A percentile compares a stretch with the other conserved stretches of the same genome.
These are phyloP conservation scores for Gymnodraco acuticeps DNA, from an alignment of 2,797 vertebrate species.

Conservation along the genomic window DNA sequence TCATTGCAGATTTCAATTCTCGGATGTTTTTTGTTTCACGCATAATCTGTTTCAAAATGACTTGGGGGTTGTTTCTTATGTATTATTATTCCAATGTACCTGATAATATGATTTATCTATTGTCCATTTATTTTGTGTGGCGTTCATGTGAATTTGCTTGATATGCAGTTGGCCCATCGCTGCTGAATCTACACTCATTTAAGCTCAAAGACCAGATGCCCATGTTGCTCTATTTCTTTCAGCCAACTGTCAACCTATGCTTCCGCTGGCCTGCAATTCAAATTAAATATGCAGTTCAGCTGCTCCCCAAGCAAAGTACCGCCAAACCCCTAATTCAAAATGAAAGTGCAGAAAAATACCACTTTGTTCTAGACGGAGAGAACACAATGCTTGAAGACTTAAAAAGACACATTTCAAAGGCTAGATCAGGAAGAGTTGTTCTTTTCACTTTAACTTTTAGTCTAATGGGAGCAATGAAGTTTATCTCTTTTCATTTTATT, in stretches of 20 bases:
- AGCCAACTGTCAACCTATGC: constrained; percentile 56
- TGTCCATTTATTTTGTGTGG: background rate
- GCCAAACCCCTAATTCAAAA: constrained; percentile 43
- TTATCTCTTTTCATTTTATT: background rate
- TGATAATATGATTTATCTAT: background rate
- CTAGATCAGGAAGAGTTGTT: background rate
- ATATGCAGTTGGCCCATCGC: constrained; percentile 23
- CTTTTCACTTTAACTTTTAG: constrained; percentile 4
- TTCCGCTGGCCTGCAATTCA: constrained; percentile 66
- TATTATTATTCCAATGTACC: constrained; percentile 6
- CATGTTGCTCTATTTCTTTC: constrained; percentile 58
- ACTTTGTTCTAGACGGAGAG: constrained; percentile 19
- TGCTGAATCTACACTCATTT: constrained; percentile 25
- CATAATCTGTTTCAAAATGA: background rate
- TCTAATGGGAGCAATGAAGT: background rate
- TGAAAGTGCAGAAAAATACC: constrained; percentile 27
- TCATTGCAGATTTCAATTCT: constrained; percentile 16
- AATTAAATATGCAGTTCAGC: constrained; percentile 54
- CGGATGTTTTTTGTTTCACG: constrained; percentile 12
- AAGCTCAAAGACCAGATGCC: constrained; percentile 63
- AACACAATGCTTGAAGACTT: constrained; percentile 15
- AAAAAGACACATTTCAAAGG: constrained; percentile 31
- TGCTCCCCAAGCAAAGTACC: constrained; percentile 31
- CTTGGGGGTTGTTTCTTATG: background rate
- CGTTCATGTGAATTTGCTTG: constrained; percentile 6